Conservation (phyloP, 2,113 vertebrate species). For the Pedionomus torquatus region DNA sequence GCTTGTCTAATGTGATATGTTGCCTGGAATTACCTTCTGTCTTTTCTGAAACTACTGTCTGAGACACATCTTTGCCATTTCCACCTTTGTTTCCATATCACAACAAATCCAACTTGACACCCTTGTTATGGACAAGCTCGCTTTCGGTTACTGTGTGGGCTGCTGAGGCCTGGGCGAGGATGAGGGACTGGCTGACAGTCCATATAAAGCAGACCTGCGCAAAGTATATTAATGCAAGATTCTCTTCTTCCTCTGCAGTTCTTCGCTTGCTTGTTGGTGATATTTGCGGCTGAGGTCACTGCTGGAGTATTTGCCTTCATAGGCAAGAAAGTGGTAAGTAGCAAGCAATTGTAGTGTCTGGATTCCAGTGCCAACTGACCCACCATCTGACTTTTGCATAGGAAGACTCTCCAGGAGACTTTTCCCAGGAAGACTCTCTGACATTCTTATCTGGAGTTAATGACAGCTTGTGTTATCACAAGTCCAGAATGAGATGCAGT, state of each 20-base stretch:
- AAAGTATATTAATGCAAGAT: background rate
- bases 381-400: background rate
- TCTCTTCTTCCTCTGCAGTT: conserved; percentile 82
- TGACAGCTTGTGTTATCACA: background rate
- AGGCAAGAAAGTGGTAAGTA: conserved; percentile 89
- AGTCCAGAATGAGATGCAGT: background rate
- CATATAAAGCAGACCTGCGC: background rate
- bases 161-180: background rate
- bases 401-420: background rate
- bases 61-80: background rate
- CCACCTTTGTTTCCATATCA: background rate
- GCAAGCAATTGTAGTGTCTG: background rate
- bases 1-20: background rate
- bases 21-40: background rate
- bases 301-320: conserved; percentile 96
- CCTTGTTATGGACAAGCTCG: background rate
- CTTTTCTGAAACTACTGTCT: background rate
- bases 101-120: background rate
- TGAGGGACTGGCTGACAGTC: background rate
- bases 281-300: conserved; percentile 94
- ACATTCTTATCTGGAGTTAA: background rate
- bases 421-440: background rate
- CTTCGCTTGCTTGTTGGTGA: conserved; percentile 93
- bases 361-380: background rate
- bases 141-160: background rate